Percentiles rank a stretch among this genome's conserved stretches.
Evolutionary conservation across 2,797 vertebrate genomes (phyloP).

Genomic region (Phaenicophaeus curvirostris): DNA sequence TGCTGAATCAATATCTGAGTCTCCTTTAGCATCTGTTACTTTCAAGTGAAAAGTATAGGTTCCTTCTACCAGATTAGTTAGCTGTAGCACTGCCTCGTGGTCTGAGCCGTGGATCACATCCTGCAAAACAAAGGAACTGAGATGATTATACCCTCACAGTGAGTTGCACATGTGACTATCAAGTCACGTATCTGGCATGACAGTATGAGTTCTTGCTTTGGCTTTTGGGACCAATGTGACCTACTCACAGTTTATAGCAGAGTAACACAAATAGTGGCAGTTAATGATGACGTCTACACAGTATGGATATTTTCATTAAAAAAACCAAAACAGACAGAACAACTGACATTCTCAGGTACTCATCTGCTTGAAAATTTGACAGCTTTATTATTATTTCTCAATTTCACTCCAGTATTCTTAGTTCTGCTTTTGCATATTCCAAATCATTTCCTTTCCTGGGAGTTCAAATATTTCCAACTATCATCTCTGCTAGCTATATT

Average conservation of each 20-base stretch:
- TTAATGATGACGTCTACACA: background rate
- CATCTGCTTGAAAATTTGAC: background rate
- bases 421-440: background rate
- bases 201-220: background rate
- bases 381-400: background rate
- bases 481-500: background rate
- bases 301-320: background rate
- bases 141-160: background rate
- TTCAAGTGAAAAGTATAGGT: conserved; percentile 87
- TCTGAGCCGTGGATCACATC: conserved; percentile 86
- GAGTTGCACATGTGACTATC: background rate
- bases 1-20: conserved; percentile 81
- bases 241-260: background rate
- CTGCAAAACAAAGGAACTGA: conserved; percentile 60
- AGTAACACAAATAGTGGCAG: background rate
- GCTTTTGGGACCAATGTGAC: background rate
- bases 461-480: background rate
- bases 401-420: background rate
- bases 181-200: background rate
- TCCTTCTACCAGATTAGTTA: conserved; percentile 91
- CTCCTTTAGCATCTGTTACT: conserved; percentile 83
- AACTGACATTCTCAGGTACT: background rate
- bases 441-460: background rate
- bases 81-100: conserved; percentile 78
- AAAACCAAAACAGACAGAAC: background rate